Evolutionary conservation across 1,140 invertebrate species (phyloP), one percentile per base, ranked within the genome.

Genomic region (Pteromalus puparum): DNA sequence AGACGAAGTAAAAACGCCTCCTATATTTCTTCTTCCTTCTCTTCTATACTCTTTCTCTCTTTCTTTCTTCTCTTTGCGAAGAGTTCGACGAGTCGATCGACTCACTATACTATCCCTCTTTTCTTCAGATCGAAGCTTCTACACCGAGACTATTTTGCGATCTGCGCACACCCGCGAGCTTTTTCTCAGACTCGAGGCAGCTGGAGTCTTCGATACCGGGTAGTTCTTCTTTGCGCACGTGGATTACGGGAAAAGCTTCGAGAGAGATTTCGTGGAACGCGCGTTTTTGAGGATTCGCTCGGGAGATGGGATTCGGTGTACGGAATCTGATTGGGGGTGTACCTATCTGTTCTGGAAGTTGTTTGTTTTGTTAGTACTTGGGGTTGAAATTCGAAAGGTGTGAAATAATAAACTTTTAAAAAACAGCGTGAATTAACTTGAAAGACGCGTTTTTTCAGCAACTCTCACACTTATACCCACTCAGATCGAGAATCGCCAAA

Each of bases 1-100:
- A 53, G 74, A 53, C 75, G 82, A 13, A 42, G 34, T 81, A 82
- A 84, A 80, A 83, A 87, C 80, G 85, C 89, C 88, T 85, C 86
- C 87, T 86, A 84, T 86, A 87, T 83, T 83, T 70, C 84, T 85
- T 80, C 80, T 74, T 86, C 88, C n/a, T 24, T 34, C 74, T 76
- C 42, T 48, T 65, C 79, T 86, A 78, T 86, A n/a, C 68, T 34
- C 74, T 76, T 24, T 48, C 24, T 53, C 42, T 76, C 74, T 12
- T 15, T 15, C 74, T 5, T 46, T 24, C 21, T 76, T 42, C 15
- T 28, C 24, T 24, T 65, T 15, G n/a, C 15, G 12, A 65, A 42
- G 38, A 42, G 10, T 42, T 1, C 68, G 68, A 30, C 26, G 24
- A 70, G 21, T 61, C 21, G 53, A 61, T 61, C 53, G 53, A n/a